Base-by-base conservation (phyloP, 2,113 vertebrate genomes). In the Oncorhynchus kisutch region DNA sequence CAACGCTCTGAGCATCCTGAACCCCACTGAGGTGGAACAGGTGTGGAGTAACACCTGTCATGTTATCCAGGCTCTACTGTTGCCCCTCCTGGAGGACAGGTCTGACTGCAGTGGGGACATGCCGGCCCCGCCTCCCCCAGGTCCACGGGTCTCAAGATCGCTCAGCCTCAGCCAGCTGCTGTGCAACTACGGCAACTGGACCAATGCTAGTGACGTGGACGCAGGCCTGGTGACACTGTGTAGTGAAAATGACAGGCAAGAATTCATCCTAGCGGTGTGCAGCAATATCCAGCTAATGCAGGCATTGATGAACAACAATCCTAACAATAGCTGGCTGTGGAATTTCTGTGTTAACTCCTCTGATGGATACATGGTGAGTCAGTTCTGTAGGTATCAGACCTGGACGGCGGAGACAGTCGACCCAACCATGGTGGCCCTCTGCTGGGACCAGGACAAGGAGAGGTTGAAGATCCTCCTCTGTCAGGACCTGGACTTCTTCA, bases 171-270 rank as follows among this genome's bases (percentile, higher is more conserved):
- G 57, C 27, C 82, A 88, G 80, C 92, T 92, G 0, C 79, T 86
- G 20, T 95, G 94, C n/a, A 72, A 90, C 81, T 95, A 94, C 51
- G 69, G 27, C 57, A 81, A 71, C 85, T 95, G 94, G 94, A 68
- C 8, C 31, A 27, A 18, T 68, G 66, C 18, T 25, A 39, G 16
- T 27, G 5, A 0, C 3, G 80, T 85, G 25, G 89, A 93, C 11
- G 81, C 90, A 1, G 90, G 77, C n/a, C 74, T 89, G 2, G 91
- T 95, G 29, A 85, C 90, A 0, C 75, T 94, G 45, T 95, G 94
- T 78, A 87, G 92, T 1, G 90, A 94, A 18, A 91, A 91, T 3
- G 89, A 94, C 6, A 79, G 39, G 0, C 67, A 72, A 1, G 70
- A 80, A 6, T 94, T 95, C 84, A 81, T 90, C 64, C 51, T 27